Base-by-base conservation (phyloP, 1,140 invertebrate genomes). In the Archivesica marissinica region DNA sequence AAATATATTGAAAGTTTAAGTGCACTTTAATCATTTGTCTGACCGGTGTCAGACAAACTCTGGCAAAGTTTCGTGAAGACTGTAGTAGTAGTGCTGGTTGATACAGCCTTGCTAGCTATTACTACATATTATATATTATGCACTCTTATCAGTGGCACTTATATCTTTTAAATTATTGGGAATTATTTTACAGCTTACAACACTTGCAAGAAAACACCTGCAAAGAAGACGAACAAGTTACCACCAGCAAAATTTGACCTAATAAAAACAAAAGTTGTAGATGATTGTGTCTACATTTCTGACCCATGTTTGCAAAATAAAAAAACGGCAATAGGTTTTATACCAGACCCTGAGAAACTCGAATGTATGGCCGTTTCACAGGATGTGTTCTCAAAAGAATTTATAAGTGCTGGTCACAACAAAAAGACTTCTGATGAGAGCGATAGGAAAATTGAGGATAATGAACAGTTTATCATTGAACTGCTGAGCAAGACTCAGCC, bases 391-490 rank as follows among this genome's bases (percentile, higher is more conserved):
- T 28, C 17, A 33, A 64, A 68, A 47, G 47, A 66, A 1, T 61
- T 44, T 54, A 50, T 74, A 76, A 44, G 35, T 64, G 77, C 23
- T 44, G 74, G 6, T 20, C 50, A 84, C 13, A 72, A 86, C 6
- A 86, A 50, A 52, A 83, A 85, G 33, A 44, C 52, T 81, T 66
- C 68, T 11, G 89, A 88, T 33, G 87, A 89, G 39, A 86, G 77
- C n/a, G 89, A 88, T 54, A 59, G 74, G 15, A 76, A 82, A 59
- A 88, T 89, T 41, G 87, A 88, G 50, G 88, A 90, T 70, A 92
- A 90, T 76, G 89, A 91, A 83, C 88, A 90, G 44, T 91, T 90
- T 68, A 91, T 91, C 39, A 87, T 89, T 47, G 92, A 92, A 25
- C 77, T 90, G 17, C 50, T 92, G 13, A 89, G 87, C 52, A 86